phyloP scores from a whole-genome alignment of 53 echinoderm and acorn worm genomes.

The Antedon mediterranea region DNA sequence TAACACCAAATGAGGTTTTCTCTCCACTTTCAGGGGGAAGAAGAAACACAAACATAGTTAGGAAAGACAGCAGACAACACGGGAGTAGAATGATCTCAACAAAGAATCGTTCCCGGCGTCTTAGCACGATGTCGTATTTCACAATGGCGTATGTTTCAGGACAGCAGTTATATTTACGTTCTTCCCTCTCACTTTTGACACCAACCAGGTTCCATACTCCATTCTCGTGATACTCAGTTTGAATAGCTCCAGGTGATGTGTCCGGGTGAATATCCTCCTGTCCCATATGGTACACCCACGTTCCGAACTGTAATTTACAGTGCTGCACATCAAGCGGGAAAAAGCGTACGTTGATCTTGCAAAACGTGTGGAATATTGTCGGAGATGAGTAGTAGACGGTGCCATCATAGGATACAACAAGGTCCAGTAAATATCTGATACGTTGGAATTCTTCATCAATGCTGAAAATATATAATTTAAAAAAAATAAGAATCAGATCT shows the following conservation, averaged over 20 bases:
- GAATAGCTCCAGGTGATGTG: constrained; percentile 4
- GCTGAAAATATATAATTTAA: not conserved
- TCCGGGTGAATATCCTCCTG: constrained; percentile 8
- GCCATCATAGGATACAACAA: not conserved
- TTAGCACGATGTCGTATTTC: constrained; percentile 15
- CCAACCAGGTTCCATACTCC: constrained; percentile 24
- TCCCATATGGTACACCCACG: not conserved
- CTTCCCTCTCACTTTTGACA: constrained; percentile 11
- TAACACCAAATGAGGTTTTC: constrained; percentile 26
- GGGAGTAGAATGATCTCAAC: constrained; percentile 30
- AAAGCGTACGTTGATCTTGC: not conserved
- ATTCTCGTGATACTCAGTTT: constrained; percentile 18
- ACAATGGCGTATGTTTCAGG: constrained; percentile 27
- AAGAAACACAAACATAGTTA: constrained; percentile 31
- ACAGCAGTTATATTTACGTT: constrained; percentile 22
- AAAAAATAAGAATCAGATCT: too few species aligned
- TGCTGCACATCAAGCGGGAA: not conserved
- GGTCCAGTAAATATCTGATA: not conserved
- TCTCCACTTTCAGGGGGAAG: constrained; percentile 42
- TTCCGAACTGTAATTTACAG: not conserved
- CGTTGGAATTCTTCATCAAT: not conserved
- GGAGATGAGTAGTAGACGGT: not conserved
- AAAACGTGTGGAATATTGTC: not conserved
- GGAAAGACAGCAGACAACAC: constrained; percentile 18
- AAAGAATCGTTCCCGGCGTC: constrained; percentile 25